Percentiles rank a stretch among this genome's conserved stretches.
phyloP scores from a whole-genome alignment of 64 coral and sea anemone species.

The Stichodactyla mertensii region DNA sequence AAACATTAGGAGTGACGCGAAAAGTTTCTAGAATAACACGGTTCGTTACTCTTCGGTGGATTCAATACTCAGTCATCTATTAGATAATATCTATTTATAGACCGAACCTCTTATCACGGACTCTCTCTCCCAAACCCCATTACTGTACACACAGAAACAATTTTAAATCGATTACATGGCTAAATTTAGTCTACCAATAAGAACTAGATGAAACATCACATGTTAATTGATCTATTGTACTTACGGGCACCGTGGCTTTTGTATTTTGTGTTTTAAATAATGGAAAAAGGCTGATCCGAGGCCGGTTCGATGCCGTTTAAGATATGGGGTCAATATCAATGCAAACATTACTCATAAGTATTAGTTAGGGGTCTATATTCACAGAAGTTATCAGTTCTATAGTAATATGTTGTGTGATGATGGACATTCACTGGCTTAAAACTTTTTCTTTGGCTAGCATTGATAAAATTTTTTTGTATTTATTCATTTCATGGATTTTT shows the following conservation, averaged over 20 bases:
- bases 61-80: not conserved
- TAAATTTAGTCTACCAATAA: not conserved
- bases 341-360: not conserved
- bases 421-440: no score
- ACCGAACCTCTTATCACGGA: not conserved
- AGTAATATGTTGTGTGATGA: not conserved
- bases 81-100: not conserved
- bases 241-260: not conserved
- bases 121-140: not conserved
- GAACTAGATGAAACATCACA: not conserved
- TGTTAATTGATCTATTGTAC: not conserved
- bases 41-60: not conserved
- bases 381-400: not conserved
- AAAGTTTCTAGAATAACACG: not conserved
- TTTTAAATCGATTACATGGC: not conserved
- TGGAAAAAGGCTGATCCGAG: not conserved
- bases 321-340: not conserved
- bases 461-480: no score
- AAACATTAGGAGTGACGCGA: not conserved
- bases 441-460: no score
- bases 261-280: not conserved
- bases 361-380: not conserved
- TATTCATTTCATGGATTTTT: no score
- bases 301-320: not conserved
- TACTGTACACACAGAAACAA: not conserved